Conservation (phyloP, 2,797 vertebrate genomes). For the Rhodeus uyekii region DNA sequence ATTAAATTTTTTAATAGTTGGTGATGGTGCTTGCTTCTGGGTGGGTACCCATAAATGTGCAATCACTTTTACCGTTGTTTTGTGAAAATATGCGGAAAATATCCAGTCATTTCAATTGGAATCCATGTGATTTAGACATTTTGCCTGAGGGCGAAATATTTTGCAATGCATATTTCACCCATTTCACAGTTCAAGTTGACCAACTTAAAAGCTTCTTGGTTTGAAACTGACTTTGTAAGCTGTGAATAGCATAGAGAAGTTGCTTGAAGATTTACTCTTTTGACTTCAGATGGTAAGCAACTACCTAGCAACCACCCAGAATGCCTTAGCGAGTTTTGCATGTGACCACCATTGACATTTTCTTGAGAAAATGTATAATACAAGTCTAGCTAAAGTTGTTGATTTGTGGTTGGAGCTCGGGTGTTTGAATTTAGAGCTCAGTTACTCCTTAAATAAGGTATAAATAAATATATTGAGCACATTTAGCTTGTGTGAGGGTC, state of each 20-base stretch:
- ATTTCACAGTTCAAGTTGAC: neutral
- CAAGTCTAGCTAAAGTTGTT: neutral
- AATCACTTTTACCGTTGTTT: neutral
- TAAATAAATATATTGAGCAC: neutral
- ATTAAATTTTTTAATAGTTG: neutral
- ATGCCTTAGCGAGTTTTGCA: neutral
- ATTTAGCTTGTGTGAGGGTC: neutral
- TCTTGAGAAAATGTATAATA: neutral
- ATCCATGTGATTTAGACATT: neutral
- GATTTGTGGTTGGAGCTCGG: neutral
- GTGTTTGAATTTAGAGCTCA: neutral
- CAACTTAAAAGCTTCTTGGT: neutral
- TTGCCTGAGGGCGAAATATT: neutral
- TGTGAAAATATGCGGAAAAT: neutral
- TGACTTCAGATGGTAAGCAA: neutral
- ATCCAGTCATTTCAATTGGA: neutral
- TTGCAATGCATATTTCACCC: neutral
- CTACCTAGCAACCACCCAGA: neutral
- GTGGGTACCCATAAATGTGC: neutral
- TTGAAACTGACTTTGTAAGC: no score
- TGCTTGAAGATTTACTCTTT: neutral
- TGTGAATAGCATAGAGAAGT: neutral
- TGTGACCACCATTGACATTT: neutral
- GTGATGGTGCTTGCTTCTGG: neutral
- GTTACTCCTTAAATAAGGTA: constrained; percentile 1